Evolutionary conservation across 2,113 vertebrate genomes (phyloP).

Genomic region (Lycocorax pyrrhopterus): DNA sequence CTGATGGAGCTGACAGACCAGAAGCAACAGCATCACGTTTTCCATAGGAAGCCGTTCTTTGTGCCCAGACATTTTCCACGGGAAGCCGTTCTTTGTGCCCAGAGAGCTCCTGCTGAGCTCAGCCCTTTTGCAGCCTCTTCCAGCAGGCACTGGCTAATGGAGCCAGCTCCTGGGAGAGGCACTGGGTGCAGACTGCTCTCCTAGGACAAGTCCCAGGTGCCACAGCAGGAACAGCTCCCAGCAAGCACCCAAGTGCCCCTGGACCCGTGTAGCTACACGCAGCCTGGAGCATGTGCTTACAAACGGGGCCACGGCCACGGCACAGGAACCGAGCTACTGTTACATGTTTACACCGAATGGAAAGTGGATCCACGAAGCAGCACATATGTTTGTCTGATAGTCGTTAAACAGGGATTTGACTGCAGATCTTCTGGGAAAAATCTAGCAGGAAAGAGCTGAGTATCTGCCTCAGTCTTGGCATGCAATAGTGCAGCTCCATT

Average conservation of each 20-base stretch:
- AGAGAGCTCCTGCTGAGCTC: neutral
- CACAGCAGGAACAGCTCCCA: neutral
- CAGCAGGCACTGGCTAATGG: neutral
- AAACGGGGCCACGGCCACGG: rapidly evolving
- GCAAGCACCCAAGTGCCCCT: neutral
- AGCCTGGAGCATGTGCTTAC: rapidly evolving
- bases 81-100: neutral
- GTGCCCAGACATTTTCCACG: neutral
- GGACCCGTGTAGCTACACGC: rapidly evolving
- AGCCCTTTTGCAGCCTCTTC: neutral
- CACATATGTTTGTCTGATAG: constrained; percentile 32
- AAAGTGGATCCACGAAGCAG: neutral
- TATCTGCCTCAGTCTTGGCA: constrained; percentile 30
- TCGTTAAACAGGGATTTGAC: constrained; percentile 22
- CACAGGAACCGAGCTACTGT: neutral
- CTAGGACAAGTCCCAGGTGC: neutral
- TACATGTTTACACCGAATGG: neutral
- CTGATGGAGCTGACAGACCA: neutral
- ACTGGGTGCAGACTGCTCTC: neutral
- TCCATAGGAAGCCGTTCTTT: neutral
- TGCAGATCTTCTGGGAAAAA: constrained; percentile 44
- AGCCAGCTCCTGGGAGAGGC: neutral
- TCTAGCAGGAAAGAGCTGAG: constrained; percentile 21
- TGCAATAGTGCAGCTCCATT: constrained; percentile 15
- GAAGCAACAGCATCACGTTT: neutral